Evolutionary conservation across 2,888 invertebrate species (phyloP), one percentile per base, ranked within the genome.

Genomic region (Arge pagana): DNA sequence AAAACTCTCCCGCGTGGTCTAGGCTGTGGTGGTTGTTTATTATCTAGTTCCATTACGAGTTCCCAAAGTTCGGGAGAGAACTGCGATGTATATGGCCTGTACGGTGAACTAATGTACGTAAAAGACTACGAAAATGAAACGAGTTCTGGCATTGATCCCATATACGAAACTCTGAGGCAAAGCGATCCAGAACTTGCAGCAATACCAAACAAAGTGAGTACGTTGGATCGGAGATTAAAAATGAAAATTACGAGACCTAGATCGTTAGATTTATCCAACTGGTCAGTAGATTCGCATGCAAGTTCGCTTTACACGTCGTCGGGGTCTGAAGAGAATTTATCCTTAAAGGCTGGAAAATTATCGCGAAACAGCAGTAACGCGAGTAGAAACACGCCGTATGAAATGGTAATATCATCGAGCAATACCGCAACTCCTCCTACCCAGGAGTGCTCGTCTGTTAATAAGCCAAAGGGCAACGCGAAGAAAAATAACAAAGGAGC

Each of bases 81-180:
- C 50, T 92, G 90, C 68, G 93, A 94, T 75, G 92, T 94, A 0
- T 94, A 93, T 70, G 93, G 93, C 0, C 79, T 95, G 1, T 95
- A 93, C 70, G 91, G 90, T 1, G 93, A 94, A 68, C 78, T 95
- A 51, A 91, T 95, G 84, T 92, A 92, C 72, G 88, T 92, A 0
- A 90, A 89, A 68, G 92, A 93, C 68, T 90, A 91, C 64, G 91
- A 89, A 50, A 89, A 88, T n/a, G 88, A 88, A 58, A 84, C 85
- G 4, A 86, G 87, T 56, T 85, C 86, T 1, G 83, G 83, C 42
- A 86, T 87, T 0, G 85, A 87, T 52, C 84, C 86, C 0, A 85
- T 89, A 26, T 88, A 87, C 64, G 92, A 92, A 64, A 85, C 88
- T 0, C 78, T 91, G 49, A 80, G 91, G 8, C 81, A 90, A 41